phyloP scores from a whole-genome alignment of 2,888 invertebrate genomes.

The Eremobia ochroleuca region DNA sequence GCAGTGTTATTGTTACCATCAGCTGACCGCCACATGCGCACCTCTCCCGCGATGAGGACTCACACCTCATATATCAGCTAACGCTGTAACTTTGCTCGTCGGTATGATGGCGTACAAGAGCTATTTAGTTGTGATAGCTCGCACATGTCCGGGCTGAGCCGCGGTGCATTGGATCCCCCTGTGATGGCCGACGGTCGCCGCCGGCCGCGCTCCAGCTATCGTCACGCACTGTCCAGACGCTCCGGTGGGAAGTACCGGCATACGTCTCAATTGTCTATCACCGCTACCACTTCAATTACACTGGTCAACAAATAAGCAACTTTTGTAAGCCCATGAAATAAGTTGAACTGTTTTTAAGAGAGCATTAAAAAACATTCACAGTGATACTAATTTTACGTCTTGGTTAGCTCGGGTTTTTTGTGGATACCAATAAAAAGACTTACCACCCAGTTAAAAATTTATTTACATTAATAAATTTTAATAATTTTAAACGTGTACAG shows the following conservation, averaged over 20 bases:
- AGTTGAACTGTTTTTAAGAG: too few relatives aligned
- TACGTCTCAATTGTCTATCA: constrained; percentile 5
- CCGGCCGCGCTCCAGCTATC: background rate
- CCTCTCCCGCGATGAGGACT: background rate
- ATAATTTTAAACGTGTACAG: too few relatives aligned
- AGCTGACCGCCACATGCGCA: constrained; percentile 14
- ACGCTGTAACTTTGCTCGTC: background rate
- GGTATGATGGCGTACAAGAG: background rate
- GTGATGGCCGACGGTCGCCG: background rate
- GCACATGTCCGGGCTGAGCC: background rate
- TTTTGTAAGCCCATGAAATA: too few relatives aligned
- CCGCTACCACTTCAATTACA: constrained; percentile 11
- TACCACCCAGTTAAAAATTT: too few relatives aligned
- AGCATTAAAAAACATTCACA: too few relatives aligned
- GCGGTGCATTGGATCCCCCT: background rate
- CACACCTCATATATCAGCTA: too few relatives aligned
- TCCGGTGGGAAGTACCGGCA: background rate
- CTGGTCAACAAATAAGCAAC: too few relatives aligned
- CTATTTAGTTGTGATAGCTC: background rate
- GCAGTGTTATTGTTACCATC: constrained; percentile 33
- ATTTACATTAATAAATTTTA: too few relatives aligned
- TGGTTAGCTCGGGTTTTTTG: too few relatives aligned
- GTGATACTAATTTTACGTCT: too few relatives aligned
- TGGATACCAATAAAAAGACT: too few relatives aligned
- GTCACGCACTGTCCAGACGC: background rate